phyloP scores from a whole-genome alignment of 2,797 vertebrate genomes.

The Borostomias antarcticus region DNA sequence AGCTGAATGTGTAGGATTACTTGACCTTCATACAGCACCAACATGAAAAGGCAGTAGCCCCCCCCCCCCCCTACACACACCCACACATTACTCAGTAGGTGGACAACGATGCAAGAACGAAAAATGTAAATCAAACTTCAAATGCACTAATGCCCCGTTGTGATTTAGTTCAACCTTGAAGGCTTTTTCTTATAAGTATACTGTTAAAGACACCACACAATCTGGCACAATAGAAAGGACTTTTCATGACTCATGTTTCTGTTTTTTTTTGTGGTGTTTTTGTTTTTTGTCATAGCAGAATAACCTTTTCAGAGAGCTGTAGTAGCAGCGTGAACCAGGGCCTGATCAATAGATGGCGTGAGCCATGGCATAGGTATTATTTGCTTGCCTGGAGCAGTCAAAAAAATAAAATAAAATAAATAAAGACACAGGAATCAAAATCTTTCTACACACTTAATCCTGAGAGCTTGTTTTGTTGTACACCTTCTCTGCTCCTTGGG shows the following conservation, averaged over 20 bases:
- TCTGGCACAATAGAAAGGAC: not conserved
- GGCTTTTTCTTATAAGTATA: slow-evolving; percentile 7
- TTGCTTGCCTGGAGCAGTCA: too few relatives aligned
- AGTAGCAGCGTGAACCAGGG: slow-evolving; percentile 8
- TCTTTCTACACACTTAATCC: too few relatives aligned
- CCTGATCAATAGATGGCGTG: slow-evolving; percentile 47
- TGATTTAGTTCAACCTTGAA: slow-evolving; percentile 32
- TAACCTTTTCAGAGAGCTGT: slow-evolving; percentile 56
- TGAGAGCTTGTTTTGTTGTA: too few relatives aligned
- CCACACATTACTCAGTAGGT: slow-evolving; percentile 11
- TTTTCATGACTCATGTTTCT: slow-evolving; percentile 13
- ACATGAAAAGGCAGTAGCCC: not conserved
- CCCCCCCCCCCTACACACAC: slow-evolving; percentile 12
- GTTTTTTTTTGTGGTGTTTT: too few relatives aligned
- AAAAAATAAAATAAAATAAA: too few relatives aligned
- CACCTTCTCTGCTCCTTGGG: too few relatives aligned
- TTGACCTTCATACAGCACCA: not conserved
- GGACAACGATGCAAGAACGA: not conserved
- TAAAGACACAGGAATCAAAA: too few relatives aligned
- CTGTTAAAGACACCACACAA: slow-evolving; percentile 11
- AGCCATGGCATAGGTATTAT: slow-evolving; percentile 41
- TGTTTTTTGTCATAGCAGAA: slow-evolving; percentile 42
- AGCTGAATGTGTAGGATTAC: not conserved
- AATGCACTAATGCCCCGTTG: too few relatives aligned
- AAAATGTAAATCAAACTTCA: not conserved